Percentiles rank a stretch among this genome's conserved stretches.
These are phyloP conservation scores for Chelonoidis abingdonii DNA, from an alignment of 2,113 vertebrate genomes.

Conservation along the genomic window DNA sequence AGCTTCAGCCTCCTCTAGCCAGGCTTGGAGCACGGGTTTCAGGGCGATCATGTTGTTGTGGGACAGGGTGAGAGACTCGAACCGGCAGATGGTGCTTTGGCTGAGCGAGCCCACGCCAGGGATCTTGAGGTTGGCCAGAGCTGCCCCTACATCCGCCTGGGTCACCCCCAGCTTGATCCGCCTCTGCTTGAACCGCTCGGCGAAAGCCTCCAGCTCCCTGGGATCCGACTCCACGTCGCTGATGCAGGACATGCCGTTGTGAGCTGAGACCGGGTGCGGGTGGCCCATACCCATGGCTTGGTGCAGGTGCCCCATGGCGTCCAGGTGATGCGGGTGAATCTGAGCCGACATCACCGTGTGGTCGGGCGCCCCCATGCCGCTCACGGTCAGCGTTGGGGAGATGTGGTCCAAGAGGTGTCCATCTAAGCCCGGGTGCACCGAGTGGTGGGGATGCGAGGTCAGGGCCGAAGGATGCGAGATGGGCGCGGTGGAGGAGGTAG, in stretches of 20 bases:
- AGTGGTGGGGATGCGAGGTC: slow-evolving; percentile 77
- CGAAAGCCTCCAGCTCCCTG: slow-evolving; percentile 92
- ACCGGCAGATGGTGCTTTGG: slow-evolving; percentile 97
- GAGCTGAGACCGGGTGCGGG: slow-evolving; percentile 84
- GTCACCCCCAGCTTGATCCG: slow-evolving; percentile 94
- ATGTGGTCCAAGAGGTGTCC: slow-evolving; percentile 93
- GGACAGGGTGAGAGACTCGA: slow-evolving; percentile 93
- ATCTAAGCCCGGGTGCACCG: slow-evolving; percentile 87
- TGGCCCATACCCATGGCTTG: slow-evolving; percentile 90
- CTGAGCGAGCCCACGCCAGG: slow-evolving; percentile 94
- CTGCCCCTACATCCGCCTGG: slow-evolving; percentile 92
- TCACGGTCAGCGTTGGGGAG: slow-evolving; percentile 87
- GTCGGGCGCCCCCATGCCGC: slow-evolving; percentile 86
- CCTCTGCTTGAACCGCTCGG: slow-evolving; percentile 92
- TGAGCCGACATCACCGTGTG: slow-evolving; percentile 83
- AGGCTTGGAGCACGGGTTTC: slow-evolving; percentile 92
- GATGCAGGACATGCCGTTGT: slow-evolving; percentile 83
- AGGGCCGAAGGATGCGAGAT: slow-evolving; percentile 87
- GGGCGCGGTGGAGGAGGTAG: slow-evolving; percentile 85
- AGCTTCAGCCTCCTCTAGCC: slow-evolving; percentile 93
- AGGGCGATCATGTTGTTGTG: slow-evolving; percentile 97
- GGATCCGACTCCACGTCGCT: slow-evolving; percentile 92
- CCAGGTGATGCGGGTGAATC: slow-evolving; percentile 82
- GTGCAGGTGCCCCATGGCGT: slow-evolving; percentile 89
- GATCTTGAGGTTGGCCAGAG: slow-evolving; percentile 92